A percentile compares a stretch with the other conserved stretches of the same genome.
Evolutionary conservation across 2,888 invertebrate genomes (phyloP).

Genomic region (Uloborus plumipes): DNA sequence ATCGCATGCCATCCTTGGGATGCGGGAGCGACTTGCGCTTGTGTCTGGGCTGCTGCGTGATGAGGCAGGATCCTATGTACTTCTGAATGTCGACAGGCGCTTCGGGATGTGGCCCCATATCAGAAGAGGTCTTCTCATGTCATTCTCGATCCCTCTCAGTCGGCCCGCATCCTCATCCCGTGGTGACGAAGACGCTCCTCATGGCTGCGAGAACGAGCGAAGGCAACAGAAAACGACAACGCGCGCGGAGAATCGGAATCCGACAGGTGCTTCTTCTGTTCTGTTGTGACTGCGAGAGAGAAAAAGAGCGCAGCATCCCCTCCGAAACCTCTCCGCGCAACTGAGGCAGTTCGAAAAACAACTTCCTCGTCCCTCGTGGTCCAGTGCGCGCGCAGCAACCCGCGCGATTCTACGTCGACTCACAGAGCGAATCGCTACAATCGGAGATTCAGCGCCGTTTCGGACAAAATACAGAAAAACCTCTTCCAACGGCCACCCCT

Average conservation of each 20-base stretch:
- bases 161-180: background rate
- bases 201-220: background rate
- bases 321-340: slow-evolving; percentile 13
- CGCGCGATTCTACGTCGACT: background rate
- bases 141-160: slow-evolving; percentile 15
- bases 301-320: slow-evolving; percentile 14
- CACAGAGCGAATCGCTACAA: too few relatives aligned
- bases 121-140: slow-evolving; percentile 3
- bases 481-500: too few relatives aligned
- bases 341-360: slow-evolving; percentile 26
- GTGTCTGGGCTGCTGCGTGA: slow-evolving; percentile 71
- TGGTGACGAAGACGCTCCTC: background rate
- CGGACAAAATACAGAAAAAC: background rate
- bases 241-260: background rate
- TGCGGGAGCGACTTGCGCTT: slow-evolving; percentile 27
- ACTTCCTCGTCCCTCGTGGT: slow-evolving; percentile 59
- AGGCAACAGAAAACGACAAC: too few relatives aligned
- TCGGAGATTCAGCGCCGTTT: too few relatives aligned
- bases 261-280: background rate
- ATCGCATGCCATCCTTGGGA: slow-evolving; percentile 25
- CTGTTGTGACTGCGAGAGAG: slow-evolving; percentile 7
- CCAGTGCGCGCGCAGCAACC: slow-evolving; percentile 4
- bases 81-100: slow-evolving; percentile 77
- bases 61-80: slow-evolving; percentile 78
- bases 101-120: slow-evolving; percentile 82